Base-by-base conservation (phyloP, 35 echinoderm and acorn worm species). In the Holothuria glaberrima region DNA sequence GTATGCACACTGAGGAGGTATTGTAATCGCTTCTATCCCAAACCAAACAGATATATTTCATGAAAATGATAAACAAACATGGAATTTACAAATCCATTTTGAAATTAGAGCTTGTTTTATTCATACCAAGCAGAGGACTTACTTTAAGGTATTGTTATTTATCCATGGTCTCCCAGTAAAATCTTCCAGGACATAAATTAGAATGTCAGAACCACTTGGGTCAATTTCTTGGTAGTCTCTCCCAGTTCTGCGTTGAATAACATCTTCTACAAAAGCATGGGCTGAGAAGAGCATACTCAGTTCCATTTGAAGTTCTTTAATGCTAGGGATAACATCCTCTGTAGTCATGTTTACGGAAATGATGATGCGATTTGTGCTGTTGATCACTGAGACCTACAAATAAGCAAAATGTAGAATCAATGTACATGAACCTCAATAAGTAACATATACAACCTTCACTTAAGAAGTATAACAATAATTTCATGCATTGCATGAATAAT, bases 331-430 rank as follows among this genome's bases (percentile, higher is more conserved):
- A 4, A 92, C 76, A 27, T 60, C 28, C 13, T 78, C 87, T 1
- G 94, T 92, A 32, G 45, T 75, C 66, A 92, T 36, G 44, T 89
- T 88, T 12, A 86, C 41, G 3, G 75, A 91, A 16, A 95, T 58
- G 68, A 95, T 89, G 30, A 80, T 88, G 14, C 94, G 86, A 59
- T 95, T 87, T 20, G 75, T 82, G 75, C 92, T 92, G 87, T 95
- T 92, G 76, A 95, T 92, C 18, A 95, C 27, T 22, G 94, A 89
- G 68, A 95, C 88, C 94, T 95, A 41, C 36, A 41, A 41, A 41
- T 41, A 2, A 41, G 36, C 7, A 41, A 41, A 41, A 41, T 41
- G 7, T 41, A 2, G 7, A 7, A 41, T 41, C 7, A 41, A 41
- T 41, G 36, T 41, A 41, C 7, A 2, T 41, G 36, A 41, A 41